These are phyloP conservation scores for Gavialis gangeticus DNA, from an alignment of 2,113 vertebrate genomes.

Conservation along the genomic window DNA sequence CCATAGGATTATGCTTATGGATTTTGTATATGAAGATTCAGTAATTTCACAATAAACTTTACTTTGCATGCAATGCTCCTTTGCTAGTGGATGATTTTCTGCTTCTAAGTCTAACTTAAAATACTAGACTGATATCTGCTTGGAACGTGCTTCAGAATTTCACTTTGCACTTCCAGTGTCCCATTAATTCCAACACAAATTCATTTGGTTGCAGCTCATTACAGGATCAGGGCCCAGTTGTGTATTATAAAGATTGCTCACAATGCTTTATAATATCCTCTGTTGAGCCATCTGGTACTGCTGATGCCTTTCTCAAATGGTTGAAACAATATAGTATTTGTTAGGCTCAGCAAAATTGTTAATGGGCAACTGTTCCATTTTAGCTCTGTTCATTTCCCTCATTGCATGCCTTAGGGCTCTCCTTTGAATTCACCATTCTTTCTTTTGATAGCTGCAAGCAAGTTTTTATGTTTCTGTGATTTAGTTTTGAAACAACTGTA, in stretches of 20 bases:
- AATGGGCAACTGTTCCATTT: background rate
- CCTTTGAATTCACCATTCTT: background rate
- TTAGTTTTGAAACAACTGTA: background rate
- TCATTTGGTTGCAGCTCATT: background rate
- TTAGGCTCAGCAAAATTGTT: background rate
- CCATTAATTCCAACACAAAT: background rate
- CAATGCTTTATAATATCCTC: background rate
- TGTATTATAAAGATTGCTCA: background rate
- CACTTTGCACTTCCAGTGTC: background rate
- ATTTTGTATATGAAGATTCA: background rate
- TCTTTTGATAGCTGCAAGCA: background rate
- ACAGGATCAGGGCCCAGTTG: background rate
- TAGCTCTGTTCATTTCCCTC: background rate
- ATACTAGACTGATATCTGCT: too few species aligned
- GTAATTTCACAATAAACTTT: background rate
- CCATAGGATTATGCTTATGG: background rate
- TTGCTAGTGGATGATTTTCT: background rate
- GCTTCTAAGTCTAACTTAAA: background rate
- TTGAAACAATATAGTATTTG: background rate
- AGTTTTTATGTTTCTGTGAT: background rate
- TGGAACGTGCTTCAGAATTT: too few species aligned
- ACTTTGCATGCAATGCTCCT: background rate
- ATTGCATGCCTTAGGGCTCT: background rate
- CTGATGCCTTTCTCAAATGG: background rate
- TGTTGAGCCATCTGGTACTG: background rate